phyloP scores from a whole-genome alignment of 2,797 vertebrate species.

The Vultur gryphus region DNA sequence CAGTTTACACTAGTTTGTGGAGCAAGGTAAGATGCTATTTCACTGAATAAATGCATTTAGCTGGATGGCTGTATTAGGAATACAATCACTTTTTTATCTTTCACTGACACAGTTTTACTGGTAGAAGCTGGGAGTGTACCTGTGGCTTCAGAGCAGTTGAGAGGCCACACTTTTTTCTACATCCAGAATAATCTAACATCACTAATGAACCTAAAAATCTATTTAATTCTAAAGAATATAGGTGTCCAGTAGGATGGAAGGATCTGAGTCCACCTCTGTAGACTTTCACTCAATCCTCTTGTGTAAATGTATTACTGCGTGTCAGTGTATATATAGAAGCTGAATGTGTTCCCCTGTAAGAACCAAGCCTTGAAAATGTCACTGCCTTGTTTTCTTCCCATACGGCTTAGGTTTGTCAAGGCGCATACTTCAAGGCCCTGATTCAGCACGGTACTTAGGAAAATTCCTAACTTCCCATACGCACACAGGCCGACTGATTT shows the following conservation, averaged over 20 bases:
- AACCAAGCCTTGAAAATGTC: background rate
- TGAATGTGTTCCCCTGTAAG: background rate
- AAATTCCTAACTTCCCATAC: background rate
- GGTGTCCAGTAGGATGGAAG: background rate
- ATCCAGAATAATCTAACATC: background rate
- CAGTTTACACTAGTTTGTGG: background rate
- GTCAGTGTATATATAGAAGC: background rate
- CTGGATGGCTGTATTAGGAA: background rate
- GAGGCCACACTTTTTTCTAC: background rate
- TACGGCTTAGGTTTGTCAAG: background rate
- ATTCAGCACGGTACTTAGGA: background rate
- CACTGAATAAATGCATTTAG: background rate
- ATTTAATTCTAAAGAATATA: background rate
- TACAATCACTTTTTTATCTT: background rate
- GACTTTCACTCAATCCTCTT: background rate
- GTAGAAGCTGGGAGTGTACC: background rate
- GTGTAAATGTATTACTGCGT: background rate
- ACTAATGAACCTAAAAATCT: background rate
- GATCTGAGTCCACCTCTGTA: background rate
- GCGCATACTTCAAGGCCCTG: background rate
- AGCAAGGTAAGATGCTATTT: background rate
- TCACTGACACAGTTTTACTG: background rate
- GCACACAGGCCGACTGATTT: background rate
- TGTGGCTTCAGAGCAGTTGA: background rate
- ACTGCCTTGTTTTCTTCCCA: background rate